phyloP scores from a whole-genome alignment of 1,140 invertebrate species.

The Apis laboriosa region DNA sequence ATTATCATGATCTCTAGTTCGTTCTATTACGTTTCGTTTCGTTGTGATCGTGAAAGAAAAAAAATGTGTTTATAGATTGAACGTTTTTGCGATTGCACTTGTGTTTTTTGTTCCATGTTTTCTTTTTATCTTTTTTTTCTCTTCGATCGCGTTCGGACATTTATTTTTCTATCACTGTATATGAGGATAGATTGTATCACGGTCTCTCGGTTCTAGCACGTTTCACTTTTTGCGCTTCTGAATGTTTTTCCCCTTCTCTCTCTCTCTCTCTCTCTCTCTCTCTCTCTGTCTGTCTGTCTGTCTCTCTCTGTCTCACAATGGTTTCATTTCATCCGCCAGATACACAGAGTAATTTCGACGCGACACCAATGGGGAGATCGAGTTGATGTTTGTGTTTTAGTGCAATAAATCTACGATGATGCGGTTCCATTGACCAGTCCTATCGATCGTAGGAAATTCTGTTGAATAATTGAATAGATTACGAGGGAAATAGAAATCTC shows the following conservation, averaged over 20 bases:
- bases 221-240: slow-evolving; percentile 31
- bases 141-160: neutral
- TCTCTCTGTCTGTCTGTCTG: neutral
- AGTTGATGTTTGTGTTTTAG: neutral
- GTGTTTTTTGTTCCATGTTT: neutral
- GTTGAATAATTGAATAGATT: slow-evolving; percentile 11
- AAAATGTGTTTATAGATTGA: neutral
- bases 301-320: neutral
- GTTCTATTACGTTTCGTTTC: neutral
- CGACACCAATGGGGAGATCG: neutral
- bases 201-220: slow-evolving; percentile 23
- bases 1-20: neutral
- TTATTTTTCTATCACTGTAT: neutral
- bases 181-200: slow-evolving; percentile 22
- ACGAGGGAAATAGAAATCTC: slow-evolving; percentile 34
- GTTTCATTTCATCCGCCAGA: neutral
- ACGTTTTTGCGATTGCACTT: neutral
- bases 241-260: neutral
- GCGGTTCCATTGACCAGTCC: neutral
- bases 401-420: slow-evolving; percentile 11
- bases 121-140: neutral
- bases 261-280: neutral
- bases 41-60: neutral
- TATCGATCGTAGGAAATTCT: neutral
- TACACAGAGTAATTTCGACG: neutral